phyloP scores from a whole-genome alignment of 2,888 invertebrate genomes.

The Cephonodes hylas region DNA sequence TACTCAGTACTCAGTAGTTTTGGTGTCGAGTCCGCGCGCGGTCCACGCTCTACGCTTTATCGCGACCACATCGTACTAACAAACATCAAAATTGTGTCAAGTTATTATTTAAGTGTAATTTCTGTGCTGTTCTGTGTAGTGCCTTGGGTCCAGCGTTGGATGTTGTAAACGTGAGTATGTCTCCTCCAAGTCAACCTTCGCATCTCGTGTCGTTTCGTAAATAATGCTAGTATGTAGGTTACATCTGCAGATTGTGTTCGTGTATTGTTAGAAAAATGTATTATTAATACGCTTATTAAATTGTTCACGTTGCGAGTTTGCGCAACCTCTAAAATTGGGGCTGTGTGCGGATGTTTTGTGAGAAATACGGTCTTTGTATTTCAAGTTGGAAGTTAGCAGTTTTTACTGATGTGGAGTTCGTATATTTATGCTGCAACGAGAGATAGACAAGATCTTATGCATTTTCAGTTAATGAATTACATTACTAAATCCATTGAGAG shows the following conservation, averaged over 20 bases:
- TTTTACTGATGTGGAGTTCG: too few relatives aligned
- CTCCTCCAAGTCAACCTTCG: not conserved
- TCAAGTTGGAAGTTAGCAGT: too few relatives aligned
- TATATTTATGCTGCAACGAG: too few relatives aligned
- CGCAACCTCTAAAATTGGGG: not conserved
- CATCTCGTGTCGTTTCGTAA: conserved; percentile 10
- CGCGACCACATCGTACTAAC: conserved; percentile 39
- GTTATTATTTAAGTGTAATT: conserved; percentile 10
- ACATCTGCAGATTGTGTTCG: not conserved
- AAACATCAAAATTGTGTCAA: conserved; percentile 12
- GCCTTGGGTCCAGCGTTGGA: not conserved
- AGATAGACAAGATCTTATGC: too few relatives aligned
- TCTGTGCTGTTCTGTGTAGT: conserved; percentile 5
- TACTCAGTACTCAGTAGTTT: conserved; percentile 53
- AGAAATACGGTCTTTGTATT: too few relatives aligned
- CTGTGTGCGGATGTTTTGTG: not conserved
- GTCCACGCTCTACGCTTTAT: conserved; percentile 35
- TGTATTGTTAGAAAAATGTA: conserved; percentile 3
- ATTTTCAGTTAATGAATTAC: too few relatives aligned
- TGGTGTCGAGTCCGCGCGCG: conserved; percentile 57
- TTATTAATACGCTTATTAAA: not conserved
- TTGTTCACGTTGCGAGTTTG: not conserved
- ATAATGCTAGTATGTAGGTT: conserved; percentile 10
- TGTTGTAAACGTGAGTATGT: conserved; percentile 5
- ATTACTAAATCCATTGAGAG: too few relatives aligned